phyloP scores from a whole-genome alignment of 2,113 vertebrate species.

The Cephalophus harveyi region DNA sequence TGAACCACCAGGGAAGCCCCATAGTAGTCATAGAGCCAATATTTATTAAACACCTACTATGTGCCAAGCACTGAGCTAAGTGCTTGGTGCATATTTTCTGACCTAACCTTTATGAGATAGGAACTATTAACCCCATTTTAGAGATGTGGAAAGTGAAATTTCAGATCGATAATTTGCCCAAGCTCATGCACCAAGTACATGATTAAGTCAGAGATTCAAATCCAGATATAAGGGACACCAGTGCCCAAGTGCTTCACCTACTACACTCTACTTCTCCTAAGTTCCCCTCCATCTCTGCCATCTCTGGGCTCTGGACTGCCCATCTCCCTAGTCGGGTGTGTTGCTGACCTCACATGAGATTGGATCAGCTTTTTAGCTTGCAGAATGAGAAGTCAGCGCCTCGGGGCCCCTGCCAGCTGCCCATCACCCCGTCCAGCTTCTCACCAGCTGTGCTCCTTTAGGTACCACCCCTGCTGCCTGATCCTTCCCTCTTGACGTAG shows the following conservation, averaged over 20 bases:
- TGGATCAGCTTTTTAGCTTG: background rate
- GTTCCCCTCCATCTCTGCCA: background rate
- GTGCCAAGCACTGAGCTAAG: background rate
- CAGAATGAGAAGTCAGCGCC: background rate
- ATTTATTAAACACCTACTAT: background rate
- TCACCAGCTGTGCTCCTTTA: background rate
- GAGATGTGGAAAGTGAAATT: background rate
- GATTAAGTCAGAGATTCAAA: background rate
- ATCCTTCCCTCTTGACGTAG: background rate
- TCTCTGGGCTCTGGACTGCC: background rate
- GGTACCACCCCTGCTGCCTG: background rate
- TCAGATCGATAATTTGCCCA: background rate
- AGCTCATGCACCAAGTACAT: background rate
- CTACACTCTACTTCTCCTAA: background rate
- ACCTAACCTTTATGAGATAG: background rate
- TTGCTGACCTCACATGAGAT: background rate
- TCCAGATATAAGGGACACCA: background rate
- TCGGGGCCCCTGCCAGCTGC: background rate
- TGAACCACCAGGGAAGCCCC: background rate
- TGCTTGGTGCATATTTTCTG: background rate
- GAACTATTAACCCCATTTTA: background rate
- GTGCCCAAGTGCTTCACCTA: background rate
- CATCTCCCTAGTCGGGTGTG: background rate
- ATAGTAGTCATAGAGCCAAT: background rate
- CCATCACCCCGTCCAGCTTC: accelerated